A percentile compares a stretch with the other conserved stretches of the same genome.
These are phyloP conservation scores for Ammodytes dubius DNA, from an alignment of 2,113 vertebrate species.

Conservation along the genomic window DNA sequence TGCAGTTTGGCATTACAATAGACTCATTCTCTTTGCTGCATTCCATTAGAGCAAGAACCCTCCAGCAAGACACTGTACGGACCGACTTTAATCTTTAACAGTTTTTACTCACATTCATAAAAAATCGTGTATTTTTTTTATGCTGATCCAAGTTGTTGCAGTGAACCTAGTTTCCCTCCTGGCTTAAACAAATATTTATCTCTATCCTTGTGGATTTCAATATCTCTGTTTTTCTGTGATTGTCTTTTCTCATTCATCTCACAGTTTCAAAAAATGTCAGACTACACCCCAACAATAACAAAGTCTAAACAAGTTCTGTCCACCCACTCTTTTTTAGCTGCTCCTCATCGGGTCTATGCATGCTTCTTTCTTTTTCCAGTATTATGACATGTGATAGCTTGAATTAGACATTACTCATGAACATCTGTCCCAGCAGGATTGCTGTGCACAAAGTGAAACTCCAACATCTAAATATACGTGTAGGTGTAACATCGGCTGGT, in stretches of 20 bases:
- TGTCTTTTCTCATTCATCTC: neutral
- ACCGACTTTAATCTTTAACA: neutral
- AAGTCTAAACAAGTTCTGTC: neutral
- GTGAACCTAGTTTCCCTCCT: neutral
- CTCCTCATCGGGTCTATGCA: slow-evolving; percentile 19
- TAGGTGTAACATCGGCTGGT: neutral
- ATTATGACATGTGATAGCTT: neutral
- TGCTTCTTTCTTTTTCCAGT: neutral
- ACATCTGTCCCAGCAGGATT: slow-evolving; percentile 4
- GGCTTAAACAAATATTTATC: neutral
- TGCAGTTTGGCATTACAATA: neutral
- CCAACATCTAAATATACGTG: neutral
- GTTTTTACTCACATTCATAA: neutral
- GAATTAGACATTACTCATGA: slow-evolving; percentile 21
- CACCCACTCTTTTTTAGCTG: neutral
- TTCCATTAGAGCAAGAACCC: neutral
- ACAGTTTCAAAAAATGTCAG: neutral
- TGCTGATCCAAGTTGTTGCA: neutral
- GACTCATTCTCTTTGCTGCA: neutral
- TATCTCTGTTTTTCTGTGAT: neutral
- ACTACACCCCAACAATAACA: neutral
- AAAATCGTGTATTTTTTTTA: neutral
- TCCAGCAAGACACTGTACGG: neutral
- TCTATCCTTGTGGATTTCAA: neutral
- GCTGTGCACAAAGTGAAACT: neutral